phyloP scores from a whole-genome alignment of 2,888 invertebrate genomes.

The Rhaphigaster nebulosa region DNA sequence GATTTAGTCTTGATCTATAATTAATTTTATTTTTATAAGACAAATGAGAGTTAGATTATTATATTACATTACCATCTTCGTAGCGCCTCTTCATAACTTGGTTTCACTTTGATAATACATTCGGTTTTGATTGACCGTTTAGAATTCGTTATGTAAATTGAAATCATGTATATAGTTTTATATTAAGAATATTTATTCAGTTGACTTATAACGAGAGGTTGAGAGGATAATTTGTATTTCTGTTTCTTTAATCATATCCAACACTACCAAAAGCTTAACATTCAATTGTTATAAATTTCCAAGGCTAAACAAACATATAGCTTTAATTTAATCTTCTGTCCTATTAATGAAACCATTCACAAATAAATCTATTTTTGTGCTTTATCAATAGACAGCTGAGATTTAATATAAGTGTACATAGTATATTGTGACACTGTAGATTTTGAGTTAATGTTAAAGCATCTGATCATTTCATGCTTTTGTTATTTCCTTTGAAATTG shows the following conservation, averaged over 20 bases:
- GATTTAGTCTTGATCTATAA: not conserved
- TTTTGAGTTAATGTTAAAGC: slow-evolving; percentile 54
- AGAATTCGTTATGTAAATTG: slow-evolving; percentile 31
- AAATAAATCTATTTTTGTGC: slow-evolving; percentile 44
- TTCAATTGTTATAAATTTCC: slow-evolving; percentile 46
- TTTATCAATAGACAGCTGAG: slow-evolving; percentile 56
- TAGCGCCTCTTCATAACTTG: slow-evolving; percentile 52
- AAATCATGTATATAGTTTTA: slow-evolving; percentile 39
- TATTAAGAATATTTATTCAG: slow-evolving; percentile 38
- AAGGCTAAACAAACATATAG: slow-evolving; percentile 32
- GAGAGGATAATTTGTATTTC: slow-evolving; percentile 9
- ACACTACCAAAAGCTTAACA: slow-evolving; percentile 19
- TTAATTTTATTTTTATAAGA: not conserved
- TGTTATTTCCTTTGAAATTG: slow-evolving; percentile 41
- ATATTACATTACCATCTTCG: slow-evolving; percentile 55
- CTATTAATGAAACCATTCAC: slow-evolving; percentile 44
- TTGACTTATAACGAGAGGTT: slow-evolving; percentile 2
- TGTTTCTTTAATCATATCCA: slow-evolving; percentile 8
- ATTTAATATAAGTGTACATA: slow-evolving; percentile 32
- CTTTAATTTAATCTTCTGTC: slow-evolving; percentile 42
- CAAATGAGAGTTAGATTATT: not conserved
- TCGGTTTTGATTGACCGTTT: slow-evolving; percentile 38
- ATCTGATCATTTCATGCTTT: slow-evolving; percentile 51
- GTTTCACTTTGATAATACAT: slow-evolving; percentile 42
- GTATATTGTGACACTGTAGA: slow-evolving; percentile 45